Evolutionary conservation across 2,113 vertebrate species (phyloP), one percentile per base, ranked within the genome.

Genomic region (Albula glossodonta): DNA sequence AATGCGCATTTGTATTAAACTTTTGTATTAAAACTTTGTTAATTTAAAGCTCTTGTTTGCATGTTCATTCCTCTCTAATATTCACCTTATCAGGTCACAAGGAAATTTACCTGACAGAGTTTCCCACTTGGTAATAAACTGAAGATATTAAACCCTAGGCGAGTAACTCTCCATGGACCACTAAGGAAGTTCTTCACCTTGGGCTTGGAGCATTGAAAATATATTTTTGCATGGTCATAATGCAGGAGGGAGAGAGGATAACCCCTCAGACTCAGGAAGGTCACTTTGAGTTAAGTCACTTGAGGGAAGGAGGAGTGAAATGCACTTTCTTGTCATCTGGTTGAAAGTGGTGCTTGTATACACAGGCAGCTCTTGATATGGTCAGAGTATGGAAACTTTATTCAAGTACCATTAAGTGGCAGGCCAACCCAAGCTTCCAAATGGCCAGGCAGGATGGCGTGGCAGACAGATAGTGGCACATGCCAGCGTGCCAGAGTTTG

Each of bases 51-150:
- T 41, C 1, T 41, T 41, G 31, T 41, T 41, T 41, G 31, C 31
- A 41, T 41, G 31, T 41, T 41, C 31, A 41, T 41, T 41, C 31
- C 31, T 41, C 31, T 41, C 31, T 41, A 41, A 41, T 41, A 41
- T 41, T 41, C 31, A 41, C 31, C 31, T 41, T 1, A 41, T 1
- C 31, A 41, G 31, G 31, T 41, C 31, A 41, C 1, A 41, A 41
- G 31, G 31, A 1, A 41, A 41, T 41, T 41, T 41, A 41, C 31
- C 31, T 41, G 31, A 41, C 31, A 41, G 50, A 78, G 50, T 63
- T 53, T 85, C 51, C 81, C 90, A 92, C 83, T 91, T 85, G 80
- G 53, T 90, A 51, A 86, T 84, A 83, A 90, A 87, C 78, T 49
- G 41, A 22, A 70, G 77, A 82, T 81, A 80, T 74, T 83, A 60